phyloP scores from a whole-genome alignment of 2,888 invertebrate species.

The Pherbina coryleti region DNA sequence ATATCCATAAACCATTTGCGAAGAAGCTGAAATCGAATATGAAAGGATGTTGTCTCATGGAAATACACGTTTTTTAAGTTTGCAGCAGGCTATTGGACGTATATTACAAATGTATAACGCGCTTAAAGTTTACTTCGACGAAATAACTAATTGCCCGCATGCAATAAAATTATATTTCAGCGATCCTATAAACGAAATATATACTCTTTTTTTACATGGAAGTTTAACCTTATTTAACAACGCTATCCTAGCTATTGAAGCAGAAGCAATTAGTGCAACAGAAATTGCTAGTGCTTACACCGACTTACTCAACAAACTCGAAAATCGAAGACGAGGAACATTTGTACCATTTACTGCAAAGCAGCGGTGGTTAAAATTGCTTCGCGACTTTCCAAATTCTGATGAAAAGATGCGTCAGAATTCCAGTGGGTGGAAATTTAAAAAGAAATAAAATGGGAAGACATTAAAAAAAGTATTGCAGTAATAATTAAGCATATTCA shows the following conservation, averaged over 20 bases:
- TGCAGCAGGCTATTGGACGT: constrained; percentile 14
- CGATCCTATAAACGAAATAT: constrained; percentile 19
- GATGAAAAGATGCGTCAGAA: background rate
- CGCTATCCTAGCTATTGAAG: constrained; percentile 16
- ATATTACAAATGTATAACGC: constrained; percentile 21
- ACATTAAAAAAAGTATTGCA: too few relatives aligned
- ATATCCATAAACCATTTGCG: background rate
- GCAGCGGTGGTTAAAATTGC: too few relatives aligned
- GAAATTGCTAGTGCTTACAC: constrained; percentile 13
- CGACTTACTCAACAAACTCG: constrained; percentile 18
- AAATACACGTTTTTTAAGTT: constrained; percentile 15
- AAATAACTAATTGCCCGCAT: constrained; percentile 24
- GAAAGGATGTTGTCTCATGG: constrained; percentile 23
- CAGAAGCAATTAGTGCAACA: constrained; percentile 16
- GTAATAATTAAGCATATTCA: background rate
- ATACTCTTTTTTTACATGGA: constrained; percentile 21
- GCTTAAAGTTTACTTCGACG: constrained; percentile 14
- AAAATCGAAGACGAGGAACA: background rate
- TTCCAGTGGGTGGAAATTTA: too few relatives aligned
- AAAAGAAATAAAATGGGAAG: too few relatives aligned
- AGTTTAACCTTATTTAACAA: background rate
- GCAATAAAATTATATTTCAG: constrained; percentile 15
- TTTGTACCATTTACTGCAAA: background rate
- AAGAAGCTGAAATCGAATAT: constrained; percentile 16
- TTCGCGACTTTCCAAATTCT: constrained; percentile 11